These are phyloP conservation scores for Ptychobarbus kaznakovi DNA, from an alignment of 2,797 vertebrate genomes.

Conservation along the genomic window DNA sequence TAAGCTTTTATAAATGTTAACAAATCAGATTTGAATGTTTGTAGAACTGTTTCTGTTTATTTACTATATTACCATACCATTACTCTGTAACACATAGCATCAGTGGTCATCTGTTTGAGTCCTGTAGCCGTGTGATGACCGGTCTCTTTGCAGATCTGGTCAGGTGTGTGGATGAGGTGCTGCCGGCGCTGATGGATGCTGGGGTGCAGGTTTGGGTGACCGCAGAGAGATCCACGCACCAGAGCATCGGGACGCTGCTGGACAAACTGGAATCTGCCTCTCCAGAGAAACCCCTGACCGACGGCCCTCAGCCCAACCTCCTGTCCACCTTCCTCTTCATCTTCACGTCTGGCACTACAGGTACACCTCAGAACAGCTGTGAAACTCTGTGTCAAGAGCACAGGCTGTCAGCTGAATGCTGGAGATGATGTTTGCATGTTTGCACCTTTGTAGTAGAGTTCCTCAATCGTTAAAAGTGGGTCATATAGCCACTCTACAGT, in stretches of 20 bases:
- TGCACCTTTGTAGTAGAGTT: background rate
- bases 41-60: background rate
- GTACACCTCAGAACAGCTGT: slow-evolving; percentile 66
- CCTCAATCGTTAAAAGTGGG: background rate
- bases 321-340: slow-evolving; percentile 87
- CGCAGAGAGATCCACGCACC: slow-evolving; percentile 68
- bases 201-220: slow-evolving; percentile 82
- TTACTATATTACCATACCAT: background rate
- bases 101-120: background rate
- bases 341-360: slow-evolving; percentile 95
- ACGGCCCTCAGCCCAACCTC: slow-evolving; percentile 68
- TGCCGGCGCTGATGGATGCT: slow-evolving; percentile 75
- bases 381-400: too few species aligned
- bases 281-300: slow-evolving; percentile 67
- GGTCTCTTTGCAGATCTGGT: slow-evolving; percentile 77
- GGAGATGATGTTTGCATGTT: background rate
- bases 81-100: background rate
- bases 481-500: background rate
- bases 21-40: background rate
- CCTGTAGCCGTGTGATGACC: background rate
- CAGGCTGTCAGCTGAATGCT: background rate
- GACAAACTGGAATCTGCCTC: slow-evolving; percentile 81
- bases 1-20: background rate
- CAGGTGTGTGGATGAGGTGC: slow-evolving; percentile 76
- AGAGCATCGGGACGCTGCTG: slow-evolving; percentile 74